These are phyloP conservation scores for Laticauda colubrina DNA, from an alignment of 2,113 vertebrate genomes.

Conservation along the genomic window DNA sequence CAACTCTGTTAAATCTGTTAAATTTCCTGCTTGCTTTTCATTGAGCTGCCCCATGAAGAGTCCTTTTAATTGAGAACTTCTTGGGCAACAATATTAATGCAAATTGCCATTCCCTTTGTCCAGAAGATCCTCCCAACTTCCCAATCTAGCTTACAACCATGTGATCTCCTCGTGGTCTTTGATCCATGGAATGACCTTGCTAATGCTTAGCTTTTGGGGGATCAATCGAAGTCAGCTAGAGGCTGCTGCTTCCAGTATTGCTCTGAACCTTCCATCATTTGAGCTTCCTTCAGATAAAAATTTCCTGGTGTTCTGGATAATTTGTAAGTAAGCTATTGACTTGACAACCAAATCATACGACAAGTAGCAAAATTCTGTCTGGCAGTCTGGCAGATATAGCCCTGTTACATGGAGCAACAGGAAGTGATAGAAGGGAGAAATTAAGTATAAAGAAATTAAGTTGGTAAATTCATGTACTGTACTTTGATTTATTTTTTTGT, in stretches of 20 bases:
- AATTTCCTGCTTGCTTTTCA: neutral
- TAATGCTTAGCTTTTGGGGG: neutral
- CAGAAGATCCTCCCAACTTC: neutral
- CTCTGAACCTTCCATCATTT: neutral
- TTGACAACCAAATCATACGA: neutral
- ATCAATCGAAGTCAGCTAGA: neutral
- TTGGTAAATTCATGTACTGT: neutral
- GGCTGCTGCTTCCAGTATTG: neutral
- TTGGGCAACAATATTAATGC: neutral
- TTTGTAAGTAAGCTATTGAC: neutral
- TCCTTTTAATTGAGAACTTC: neutral
- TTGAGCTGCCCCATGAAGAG: neutral
- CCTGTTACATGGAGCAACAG: neutral
- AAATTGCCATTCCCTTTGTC: neutral
- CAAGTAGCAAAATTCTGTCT: neutral
- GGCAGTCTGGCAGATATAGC: neutral
- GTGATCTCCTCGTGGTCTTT: neutral
- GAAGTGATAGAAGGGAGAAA: neutral
- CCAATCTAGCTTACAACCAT: neutral
- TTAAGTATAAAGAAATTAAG: neutral
- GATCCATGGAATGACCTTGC: neutral
- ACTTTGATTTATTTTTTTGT: neutral
- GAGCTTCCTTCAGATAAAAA: neutral
- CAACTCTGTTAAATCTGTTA: too few species aligned
- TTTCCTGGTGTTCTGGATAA: neutral